These are phyloP conservation scores for Liasis olivaceus DNA, from an alignment of 2,797 vertebrate species.

Conservation along the genomic window DNA sequence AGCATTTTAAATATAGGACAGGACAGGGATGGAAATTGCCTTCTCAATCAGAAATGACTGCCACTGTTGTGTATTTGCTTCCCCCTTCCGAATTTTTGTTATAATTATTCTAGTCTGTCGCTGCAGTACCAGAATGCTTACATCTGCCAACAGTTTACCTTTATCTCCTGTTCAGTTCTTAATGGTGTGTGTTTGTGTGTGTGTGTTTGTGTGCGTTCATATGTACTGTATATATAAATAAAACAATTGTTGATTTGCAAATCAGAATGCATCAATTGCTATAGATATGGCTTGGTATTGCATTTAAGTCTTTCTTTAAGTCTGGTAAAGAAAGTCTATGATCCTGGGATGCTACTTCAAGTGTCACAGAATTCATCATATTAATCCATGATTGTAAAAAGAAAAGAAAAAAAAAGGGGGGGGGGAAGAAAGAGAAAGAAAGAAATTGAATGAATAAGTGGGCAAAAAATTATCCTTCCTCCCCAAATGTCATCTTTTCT, in stretches of 20 bases:
- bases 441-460: not conserved
- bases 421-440: not conserved
- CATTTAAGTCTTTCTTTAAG: not conserved
- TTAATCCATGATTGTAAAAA: not conserved
- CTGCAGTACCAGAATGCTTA: not conserved
- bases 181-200: not conserved
- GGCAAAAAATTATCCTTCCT: not conserved
- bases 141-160: not conserved
- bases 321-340: not conserved
- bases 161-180: not conserved
- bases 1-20: conserved; percentile 27
- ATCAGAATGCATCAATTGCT: not conserved
- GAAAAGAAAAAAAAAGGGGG: not conserved
- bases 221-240: not conserved
- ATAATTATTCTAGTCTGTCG: not conserved
- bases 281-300: not conserved
- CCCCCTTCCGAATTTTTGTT: not conserved
- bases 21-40: conserved; percentile 13
- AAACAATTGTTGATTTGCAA: not conserved
- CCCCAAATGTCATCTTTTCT: not conserved
- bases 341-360: not conserved
- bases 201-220: no score
- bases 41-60: not conserved
- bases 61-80: not conserved
- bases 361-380: not conserved